Percentiles rank a stretch among this genome's conserved stretches.
Conservation (phyloP, 2,113 vertebrate species). For the Macroglossus sobrinus region DNA sequence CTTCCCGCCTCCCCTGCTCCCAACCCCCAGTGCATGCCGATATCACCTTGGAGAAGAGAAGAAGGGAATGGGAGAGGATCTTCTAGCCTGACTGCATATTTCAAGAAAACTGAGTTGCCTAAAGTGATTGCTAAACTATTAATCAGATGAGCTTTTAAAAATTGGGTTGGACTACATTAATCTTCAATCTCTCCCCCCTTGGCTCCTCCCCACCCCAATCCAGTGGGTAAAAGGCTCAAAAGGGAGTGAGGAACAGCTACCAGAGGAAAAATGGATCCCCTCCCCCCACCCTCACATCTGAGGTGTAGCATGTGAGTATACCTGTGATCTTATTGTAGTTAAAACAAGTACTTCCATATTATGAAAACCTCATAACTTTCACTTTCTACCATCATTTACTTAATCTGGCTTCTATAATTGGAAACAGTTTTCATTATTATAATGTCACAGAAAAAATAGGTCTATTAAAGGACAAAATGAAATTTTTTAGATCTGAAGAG, state of each 20-base stretch:
- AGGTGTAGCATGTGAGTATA: not conserved
- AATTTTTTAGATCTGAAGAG: slow-evolving; percentile 52
- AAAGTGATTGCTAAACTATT: not conserved
- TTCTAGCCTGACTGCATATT: not conserved
- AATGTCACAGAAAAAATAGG: not conserved
- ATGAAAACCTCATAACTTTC: not conserved
- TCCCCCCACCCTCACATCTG: rapidly evolving
- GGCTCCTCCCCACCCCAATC: rapidly evolving
- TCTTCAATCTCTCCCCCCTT: not conserved
- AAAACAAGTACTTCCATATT: not conserved
- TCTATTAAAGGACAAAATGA: slow-evolving; percentile 54
- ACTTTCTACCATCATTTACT: not conserved
- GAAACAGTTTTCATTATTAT: slow-evolving; percentile 8
- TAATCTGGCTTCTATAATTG: not conserved
- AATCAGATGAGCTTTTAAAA: not conserved
- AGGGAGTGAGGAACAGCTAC: not conserved
- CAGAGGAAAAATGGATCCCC: rapidly evolving
- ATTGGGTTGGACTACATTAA: not conserved
- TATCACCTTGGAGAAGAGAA: not conserved
- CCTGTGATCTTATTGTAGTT: not conserved
- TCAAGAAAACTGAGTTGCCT: not conserved
- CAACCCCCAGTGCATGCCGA: no score
- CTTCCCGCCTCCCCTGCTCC: no score
- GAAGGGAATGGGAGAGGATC: not conserved
- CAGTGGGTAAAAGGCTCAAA: not conserved